Percentiles rank a stretch among this genome's conserved stretches.
Conservation (phyloP, 2,113 vertebrate genomes). For the Vulpes ferrilata region DNA sequence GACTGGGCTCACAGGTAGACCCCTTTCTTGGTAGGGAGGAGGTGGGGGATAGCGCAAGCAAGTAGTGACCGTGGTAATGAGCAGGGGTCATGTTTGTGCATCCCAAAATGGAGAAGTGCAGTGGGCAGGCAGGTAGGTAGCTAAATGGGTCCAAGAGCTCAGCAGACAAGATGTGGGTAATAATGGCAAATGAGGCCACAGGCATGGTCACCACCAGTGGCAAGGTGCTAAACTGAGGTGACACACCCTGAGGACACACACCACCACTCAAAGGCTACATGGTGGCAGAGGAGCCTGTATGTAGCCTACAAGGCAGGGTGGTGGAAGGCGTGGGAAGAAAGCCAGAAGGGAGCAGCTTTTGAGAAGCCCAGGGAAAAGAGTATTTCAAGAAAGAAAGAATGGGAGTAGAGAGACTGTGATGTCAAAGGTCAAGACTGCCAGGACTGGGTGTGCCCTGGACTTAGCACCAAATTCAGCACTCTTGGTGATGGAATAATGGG, state of each 20-base stretch:
- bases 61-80: background rate
- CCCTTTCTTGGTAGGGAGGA: background rate
- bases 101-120: background rate
- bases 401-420: no score
- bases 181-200: accelerated
- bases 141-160: background rate
- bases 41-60: accelerated
- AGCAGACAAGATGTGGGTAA: background rate
- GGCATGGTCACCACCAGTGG: background rate
- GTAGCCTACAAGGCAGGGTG: accelerated
- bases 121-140: background rate
- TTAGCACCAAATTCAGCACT: background rate
- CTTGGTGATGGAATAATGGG: accelerated
- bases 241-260: background rate
- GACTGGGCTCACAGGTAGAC: background rate
- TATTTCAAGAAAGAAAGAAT: background rate
- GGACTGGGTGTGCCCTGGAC: background rate
- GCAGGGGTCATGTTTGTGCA: background rate
- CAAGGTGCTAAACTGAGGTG: background rate
- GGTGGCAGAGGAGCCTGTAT: background rate
- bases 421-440: background rate
- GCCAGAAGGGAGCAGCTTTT: background rate
- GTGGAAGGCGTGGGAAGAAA: background rate
- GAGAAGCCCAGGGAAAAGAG: background rate
- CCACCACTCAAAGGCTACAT: background rate